Evolutionary conservation across 2,888 invertebrate genomes (phyloP).

Genomic region (Belgica antarctica): DNA sequence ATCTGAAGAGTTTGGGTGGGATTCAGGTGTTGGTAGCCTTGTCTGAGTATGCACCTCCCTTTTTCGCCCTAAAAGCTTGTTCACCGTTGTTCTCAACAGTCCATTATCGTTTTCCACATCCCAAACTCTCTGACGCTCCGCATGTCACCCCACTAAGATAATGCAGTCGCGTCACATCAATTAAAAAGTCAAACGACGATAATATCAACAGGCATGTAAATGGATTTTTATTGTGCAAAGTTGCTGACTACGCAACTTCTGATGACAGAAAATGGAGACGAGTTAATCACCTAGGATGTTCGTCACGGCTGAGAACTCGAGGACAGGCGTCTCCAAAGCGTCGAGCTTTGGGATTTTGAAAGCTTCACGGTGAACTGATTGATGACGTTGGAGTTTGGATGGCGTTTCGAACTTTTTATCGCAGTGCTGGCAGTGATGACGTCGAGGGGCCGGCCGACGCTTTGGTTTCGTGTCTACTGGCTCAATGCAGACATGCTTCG

Average conservation of each 20-base stretch:
- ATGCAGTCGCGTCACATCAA: slow-evolving; percentile 14
- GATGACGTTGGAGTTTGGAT: slow-evolving; percentile 9
- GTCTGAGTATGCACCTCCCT: no score
- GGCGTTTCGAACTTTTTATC: not conserved
- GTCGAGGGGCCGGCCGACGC: not conserved
- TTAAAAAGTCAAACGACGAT: slow-evolving; percentile 7
- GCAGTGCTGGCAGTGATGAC: not conserved
- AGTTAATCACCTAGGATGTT: not conserved
- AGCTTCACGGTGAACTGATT: not conserved
- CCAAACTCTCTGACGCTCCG: not conserved
- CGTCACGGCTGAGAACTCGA: not conserved
- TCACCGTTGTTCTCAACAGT: no score
- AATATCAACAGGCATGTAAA: not conserved
- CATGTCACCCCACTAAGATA: not conserved
- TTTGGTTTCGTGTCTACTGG: not conserved
- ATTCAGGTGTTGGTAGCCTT: not conserved
- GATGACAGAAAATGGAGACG: not conserved
- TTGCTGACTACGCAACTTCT: not conserved
- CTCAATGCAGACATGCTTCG: no score
- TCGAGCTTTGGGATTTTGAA: not conserved
- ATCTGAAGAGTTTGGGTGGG: no score
- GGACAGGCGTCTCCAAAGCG: not conserved
- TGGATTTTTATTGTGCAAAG: not conserved
- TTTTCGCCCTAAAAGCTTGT: no score
- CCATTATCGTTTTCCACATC: not conserved